These are phyloP conservation scores for Cheilinus undulatus DNA, from an alignment of 2,113 vertebrate species.

Conservation along the genomic window DNA sequence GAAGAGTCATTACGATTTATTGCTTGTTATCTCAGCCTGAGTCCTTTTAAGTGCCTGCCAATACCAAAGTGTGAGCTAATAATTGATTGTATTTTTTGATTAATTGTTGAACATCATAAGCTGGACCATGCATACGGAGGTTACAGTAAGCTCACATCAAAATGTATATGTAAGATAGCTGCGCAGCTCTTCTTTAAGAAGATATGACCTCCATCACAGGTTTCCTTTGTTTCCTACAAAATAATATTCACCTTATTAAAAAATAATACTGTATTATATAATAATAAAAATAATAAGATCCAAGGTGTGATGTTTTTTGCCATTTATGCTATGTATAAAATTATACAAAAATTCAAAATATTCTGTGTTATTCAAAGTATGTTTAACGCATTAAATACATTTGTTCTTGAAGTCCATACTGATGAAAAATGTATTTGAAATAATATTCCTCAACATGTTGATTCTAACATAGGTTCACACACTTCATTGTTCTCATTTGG, in stretches of 20 bases:
- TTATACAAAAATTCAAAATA: conserved; percentile 55
- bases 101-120: background rate
- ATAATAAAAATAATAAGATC: conserved; percentile 39
- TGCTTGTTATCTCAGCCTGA: background rate
- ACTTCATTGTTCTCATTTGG: conserved; percentile 34
- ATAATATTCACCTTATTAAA: background rate
- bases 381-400: conserved; percentile 5
- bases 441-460: conserved; percentile 36
- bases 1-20: background rate
- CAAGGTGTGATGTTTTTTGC: conserved; percentile 18
- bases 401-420: conserved; percentile 15
- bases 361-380: conserved; percentile 22
- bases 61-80: background rate
- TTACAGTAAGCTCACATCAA: conserved; percentile 1
- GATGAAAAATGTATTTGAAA: conserved; percentile 18
- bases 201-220: background rate
- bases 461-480: conserved; percentile 67
- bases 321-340: conserved; percentile 41
- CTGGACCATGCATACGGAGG: background rate
- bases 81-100: background rate
- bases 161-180: background rate
- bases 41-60: background rate
- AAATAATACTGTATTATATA: background rate
- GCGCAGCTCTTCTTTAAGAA: background rate
- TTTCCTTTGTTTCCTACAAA: conserved; percentile 3